Evolutionary conservation across 2,888 invertebrate species (phyloP).

Genomic region (Melikaiella ostensackeni): DNA sequence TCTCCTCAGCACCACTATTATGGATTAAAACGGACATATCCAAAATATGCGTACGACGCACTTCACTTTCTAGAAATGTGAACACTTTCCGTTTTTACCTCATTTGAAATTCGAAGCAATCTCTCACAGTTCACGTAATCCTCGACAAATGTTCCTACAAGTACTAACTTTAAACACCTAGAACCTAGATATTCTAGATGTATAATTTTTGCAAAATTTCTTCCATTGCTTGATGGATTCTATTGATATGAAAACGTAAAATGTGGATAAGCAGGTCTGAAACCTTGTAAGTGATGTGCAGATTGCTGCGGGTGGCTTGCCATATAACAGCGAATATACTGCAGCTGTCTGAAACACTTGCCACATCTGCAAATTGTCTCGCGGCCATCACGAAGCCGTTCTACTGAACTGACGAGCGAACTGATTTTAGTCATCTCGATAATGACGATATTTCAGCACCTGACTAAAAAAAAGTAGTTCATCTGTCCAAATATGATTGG

Average conservation of each 20-base stretch:
- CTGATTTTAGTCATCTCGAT: not conserved
- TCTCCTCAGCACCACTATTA: not conserved
- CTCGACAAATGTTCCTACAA: not conserved
- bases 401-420: not conserved
- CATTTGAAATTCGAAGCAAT: conserved; percentile 18
- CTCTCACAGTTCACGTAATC: conserved; percentile 1
- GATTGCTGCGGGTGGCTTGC: not conserved
- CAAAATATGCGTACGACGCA: not conserved
- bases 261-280: not conserved
- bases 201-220: not conserved
- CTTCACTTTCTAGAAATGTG: conserved; percentile 17
- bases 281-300: not conserved
- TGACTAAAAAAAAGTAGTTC: not conserved
- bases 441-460: not conserved
- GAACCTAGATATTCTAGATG: too few relatives aligned
- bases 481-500: not conserved
- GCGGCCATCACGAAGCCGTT: not conserved
- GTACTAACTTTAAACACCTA: too few relatives aligned
- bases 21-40: not conserved
- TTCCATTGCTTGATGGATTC: not conserved
- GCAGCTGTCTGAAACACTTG: not conserved
- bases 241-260: not conserved
- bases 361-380: not conserved
- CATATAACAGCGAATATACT: conserved; percentile 1
- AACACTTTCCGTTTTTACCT: conserved; percentile 20